phyloP scores from a whole-genome alignment of 30 jellyfish, hydroid and myxozoan species.

The Pseudorhiza aurosa region DNA sequence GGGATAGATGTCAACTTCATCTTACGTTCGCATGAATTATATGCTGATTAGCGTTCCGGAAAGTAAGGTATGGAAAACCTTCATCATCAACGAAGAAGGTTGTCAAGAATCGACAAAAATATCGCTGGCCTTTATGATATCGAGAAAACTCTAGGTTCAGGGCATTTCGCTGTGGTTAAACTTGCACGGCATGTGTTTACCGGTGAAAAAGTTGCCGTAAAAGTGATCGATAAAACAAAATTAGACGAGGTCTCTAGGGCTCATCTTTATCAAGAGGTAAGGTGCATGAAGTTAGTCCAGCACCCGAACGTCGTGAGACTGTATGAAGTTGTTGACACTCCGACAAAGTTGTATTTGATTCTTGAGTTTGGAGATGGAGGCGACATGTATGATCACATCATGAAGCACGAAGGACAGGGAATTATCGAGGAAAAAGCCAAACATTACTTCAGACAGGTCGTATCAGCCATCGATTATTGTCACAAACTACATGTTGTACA shows the following conservation, averaged over 20 bases:
- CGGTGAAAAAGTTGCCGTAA: slow-evolving; percentile 97
- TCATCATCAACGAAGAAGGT: slow-evolving; percentile 25
- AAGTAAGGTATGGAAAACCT: slow-evolving; percentile 14
- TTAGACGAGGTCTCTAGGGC: slow-evolving; percentile 91
- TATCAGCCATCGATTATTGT: slow-evolving; percentile 95
- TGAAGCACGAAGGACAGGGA: slow-evolving; percentile 90
- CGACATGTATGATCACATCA: slow-evolving; percentile 96
- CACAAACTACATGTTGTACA: slow-evolving; percentile 98
- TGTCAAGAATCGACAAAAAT: slow-evolving; percentile 63
- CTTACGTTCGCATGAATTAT: slow-evolving; percentile 18
- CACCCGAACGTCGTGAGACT: slow-evolving; percentile 97
- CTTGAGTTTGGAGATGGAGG: slow-evolving; percentile 99
- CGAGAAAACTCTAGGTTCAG: slow-evolving; percentile 95
- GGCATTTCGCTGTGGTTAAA: slow-evolving; percentile 97
- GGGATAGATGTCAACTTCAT: slow-evolving; percentile 6
- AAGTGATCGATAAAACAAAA: slow-evolving; percentile 94
- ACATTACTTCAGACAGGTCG: slow-evolving; percentile 92
- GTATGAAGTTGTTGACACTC: slow-evolving; percentile 95
- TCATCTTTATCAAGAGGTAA: slow-evolving; percentile 92
- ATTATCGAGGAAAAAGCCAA: slow-evolving; percentile 94
- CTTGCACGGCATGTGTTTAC: slow-evolving; percentile 98
- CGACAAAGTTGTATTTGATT: slow-evolving; percentile 88
- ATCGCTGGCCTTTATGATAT: slow-evolving; percentile 95
- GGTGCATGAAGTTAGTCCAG: slow-evolving; percentile 94
- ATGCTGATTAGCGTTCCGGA: slow-evolving; percentile 20